Conservation (phyloP, 2,797 vertebrate species). For the Oceanodroma leucorhoa region DNA sequence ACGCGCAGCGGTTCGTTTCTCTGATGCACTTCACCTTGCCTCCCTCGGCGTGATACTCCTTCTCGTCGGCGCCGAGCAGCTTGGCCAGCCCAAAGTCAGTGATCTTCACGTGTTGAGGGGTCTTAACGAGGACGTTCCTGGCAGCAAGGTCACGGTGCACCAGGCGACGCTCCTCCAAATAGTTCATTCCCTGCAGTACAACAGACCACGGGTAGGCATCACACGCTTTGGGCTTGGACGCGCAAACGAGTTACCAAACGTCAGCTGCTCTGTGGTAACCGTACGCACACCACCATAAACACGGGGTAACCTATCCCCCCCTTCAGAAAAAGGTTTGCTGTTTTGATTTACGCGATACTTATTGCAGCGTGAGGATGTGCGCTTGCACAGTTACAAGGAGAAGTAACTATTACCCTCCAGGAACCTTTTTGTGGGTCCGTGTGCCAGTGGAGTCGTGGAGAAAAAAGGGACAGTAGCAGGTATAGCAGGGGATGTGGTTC, state of each 20-base stretch:
- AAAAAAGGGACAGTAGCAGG: background rate
- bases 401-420: background rate
- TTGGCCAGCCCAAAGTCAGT: conserved; percentile 93
- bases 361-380: background rate
- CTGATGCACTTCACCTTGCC: conserved; percentile 81
- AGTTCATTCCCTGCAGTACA: conserved; percentile 88
- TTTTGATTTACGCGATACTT: background rate
- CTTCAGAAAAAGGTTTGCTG: background rate
- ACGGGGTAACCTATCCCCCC: fast-evolving
- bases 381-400: background rate
- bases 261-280: background rate
- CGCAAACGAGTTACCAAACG: fast-evolving
- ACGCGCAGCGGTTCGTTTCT: fast-evolving
- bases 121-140: conserved; percentile 92
- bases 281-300: background rate
- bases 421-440: background rate
- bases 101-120: conserved; percentile 92
- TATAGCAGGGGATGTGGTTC: background rate
- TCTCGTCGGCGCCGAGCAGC: conserved; percentile 87
- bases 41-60: conserved; percentile 90
- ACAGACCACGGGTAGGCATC: background rate
- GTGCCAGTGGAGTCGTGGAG: background rate
- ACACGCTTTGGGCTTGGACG: fast-evolving
- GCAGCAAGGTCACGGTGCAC: conserved; percentile 94
- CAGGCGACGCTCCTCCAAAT: conserved; percentile 90